Evolutionary conservation across 2,888 invertebrate species (phyloP).

Genomic region (Campoletis raptor): DNA sequence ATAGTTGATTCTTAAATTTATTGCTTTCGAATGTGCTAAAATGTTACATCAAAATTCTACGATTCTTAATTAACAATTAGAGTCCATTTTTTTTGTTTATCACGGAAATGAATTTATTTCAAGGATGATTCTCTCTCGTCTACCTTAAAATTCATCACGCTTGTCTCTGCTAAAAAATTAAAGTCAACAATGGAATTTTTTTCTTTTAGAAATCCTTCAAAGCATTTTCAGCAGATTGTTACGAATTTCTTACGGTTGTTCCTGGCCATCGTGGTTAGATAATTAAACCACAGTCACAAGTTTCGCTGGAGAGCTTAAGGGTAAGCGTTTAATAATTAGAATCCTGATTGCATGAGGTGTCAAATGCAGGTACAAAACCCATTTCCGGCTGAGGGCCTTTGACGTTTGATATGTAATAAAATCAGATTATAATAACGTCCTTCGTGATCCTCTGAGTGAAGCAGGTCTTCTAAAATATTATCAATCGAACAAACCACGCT

Average conservation of each 20-base stretch:
- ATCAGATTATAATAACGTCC: conserved; percentile 15
- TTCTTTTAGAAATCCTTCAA: background rate
- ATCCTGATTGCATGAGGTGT: conserved; percentile 66
- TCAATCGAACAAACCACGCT: background rate
- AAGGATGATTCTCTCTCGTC: background rate
- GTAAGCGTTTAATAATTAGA: conserved; percentile 61
- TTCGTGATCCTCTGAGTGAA: conserved; percentile 6
- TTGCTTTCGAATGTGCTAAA: background rate
- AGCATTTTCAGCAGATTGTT: background rate
- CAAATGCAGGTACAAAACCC: conserved; percentile 61
- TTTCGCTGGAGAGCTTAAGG: conserved; percentile 43
- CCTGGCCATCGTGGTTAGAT: background rate
- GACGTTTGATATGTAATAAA: background rate
- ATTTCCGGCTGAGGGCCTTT: conserved; percentile 40
- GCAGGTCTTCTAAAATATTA: background rate
- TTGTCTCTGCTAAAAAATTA: background rate
- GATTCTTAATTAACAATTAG: background rate
- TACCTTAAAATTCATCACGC: background rate
- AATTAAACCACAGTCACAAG: conserved; percentile 50
- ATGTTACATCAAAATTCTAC: background rate
- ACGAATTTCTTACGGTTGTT: background rate
- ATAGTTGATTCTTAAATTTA: too few relatives aligned
- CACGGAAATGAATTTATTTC: background rate
- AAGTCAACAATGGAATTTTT: background rate
- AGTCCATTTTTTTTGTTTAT: background rate